Percentiles rank a stretch among this genome's conserved stretches.
Evolutionary conservation across 1,140 invertebrate species (phyloP).

Genomic region (Sarcophaga peregrina): DNA sequence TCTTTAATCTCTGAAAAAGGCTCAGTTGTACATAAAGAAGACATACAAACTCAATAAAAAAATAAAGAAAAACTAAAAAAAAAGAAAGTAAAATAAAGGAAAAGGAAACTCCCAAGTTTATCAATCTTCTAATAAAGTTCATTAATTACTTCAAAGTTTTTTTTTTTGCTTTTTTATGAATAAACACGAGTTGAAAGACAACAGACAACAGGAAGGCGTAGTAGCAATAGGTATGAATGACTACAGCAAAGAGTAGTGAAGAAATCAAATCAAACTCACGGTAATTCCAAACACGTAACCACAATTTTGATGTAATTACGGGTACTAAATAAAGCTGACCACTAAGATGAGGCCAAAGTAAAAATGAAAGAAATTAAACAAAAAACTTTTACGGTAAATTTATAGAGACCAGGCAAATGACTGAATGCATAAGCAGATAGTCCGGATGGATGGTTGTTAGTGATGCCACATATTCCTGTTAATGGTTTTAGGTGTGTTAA

Average conservation of each 20-base stretch:
- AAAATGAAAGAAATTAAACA: neutral
- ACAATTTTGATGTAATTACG: constrained; percentile 16
- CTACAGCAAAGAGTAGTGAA: no score
- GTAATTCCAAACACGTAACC: constrained; percentile 24
- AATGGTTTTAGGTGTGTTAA: no score
- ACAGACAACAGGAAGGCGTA: no score
- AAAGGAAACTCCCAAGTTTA: constrained; percentile 15
- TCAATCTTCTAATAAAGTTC: constrained; percentile 41
- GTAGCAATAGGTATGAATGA: no score
- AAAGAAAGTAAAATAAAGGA: neutral
- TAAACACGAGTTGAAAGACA: no score
- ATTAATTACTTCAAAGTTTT: constrained; percentile 27
- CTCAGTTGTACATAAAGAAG: no score
- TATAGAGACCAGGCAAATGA: neutral
- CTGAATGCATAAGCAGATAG: neutral
- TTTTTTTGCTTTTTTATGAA: no score
- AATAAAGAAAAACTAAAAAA: no score
- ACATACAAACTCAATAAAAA: no score
- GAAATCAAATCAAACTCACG: neutral
- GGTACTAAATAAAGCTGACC: neutral
- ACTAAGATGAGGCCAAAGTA: neutral
- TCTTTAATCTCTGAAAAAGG: no score
- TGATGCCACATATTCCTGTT: no score
- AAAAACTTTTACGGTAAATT: neutral
- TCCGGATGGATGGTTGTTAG: neutral